A percentile compares a stretch with the other conserved stretches of the same genome.
These are phyloP conservation scores for Myotis findleyi DNA, from an alignment of 2,797 vertebrate genomes.

Conservation along the genomic window DNA sequence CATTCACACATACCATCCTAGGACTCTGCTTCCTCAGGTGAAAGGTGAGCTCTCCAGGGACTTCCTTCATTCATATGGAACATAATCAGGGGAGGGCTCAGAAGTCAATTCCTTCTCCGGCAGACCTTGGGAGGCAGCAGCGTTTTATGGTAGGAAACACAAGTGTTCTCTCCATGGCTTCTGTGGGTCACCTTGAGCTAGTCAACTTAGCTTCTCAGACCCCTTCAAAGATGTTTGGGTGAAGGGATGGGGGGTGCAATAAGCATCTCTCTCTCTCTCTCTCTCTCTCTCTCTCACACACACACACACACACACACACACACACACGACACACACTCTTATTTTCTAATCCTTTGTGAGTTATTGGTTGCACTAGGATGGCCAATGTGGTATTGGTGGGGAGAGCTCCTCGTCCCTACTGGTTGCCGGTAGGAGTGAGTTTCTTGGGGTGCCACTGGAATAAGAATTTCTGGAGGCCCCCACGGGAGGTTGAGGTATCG, in stretches of 20 bases:
- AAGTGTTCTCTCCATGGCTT: background rate
- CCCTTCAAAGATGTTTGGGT: background rate
- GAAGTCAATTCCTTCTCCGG: background rate
- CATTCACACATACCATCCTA: too few relatives aligned
- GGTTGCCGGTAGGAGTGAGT: background rate
- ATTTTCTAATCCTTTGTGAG: slow-evolving; percentile 23
- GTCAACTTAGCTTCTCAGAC: slow-evolving; percentile 16
- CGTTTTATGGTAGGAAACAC: slow-evolving; percentile 3
- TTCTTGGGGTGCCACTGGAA: background rate
- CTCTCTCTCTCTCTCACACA: too few relatives aligned
- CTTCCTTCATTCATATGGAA: background rate
- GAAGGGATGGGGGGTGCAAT: background rate
- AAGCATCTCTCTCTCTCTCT: background rate
- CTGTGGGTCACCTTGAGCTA: background rate
- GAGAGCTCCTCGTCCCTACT: background rate
- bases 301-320: too few relatives aligned
- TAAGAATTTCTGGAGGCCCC: background rate
- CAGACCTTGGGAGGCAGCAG: background rate
- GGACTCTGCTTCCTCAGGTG: background rate
- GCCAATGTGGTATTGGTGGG: background rate
- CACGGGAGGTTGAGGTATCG: background rate
- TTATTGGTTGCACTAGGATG: background rate
- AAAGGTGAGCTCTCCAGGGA: background rate
- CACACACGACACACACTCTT: background rate
- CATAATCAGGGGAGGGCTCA: background rate